A percentile compares a stretch with the other conserved stretches of the same genome.
Evolutionary conservation across 2,888 invertebrate genomes (phyloP).

Genomic region (Yponomeuta evonymella): DNA sequence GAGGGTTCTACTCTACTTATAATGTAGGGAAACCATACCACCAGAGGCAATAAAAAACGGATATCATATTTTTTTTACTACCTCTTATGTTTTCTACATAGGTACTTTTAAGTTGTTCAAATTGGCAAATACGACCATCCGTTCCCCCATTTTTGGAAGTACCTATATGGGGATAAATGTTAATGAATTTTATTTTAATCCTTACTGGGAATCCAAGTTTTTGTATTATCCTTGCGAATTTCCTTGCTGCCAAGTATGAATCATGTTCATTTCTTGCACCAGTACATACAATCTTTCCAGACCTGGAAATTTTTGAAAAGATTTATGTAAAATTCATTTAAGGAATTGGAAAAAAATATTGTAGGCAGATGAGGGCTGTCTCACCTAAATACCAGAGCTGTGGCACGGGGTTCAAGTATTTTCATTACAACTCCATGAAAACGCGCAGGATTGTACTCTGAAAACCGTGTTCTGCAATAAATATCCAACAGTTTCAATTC

Average conservation of each 20-base stretch:
- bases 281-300: slow-evolving; percentile 89
- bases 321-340: no score
- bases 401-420: slow-evolving; percentile 85
- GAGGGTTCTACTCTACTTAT: no score
- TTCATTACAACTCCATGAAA: slow-evolving; percentile 91
- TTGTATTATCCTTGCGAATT: slow-evolving; percentile 89
- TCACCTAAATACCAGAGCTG: slow-evolving; percentile 79
- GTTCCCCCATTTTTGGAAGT: neutral
- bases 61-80: no score
- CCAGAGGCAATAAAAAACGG: no score
- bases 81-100: no score
- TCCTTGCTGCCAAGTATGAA: slow-evolving; percentile 84
- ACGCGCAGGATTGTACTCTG: slow-evolving; percentile 88
- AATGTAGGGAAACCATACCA: no score
- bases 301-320: slow-evolving; percentile 59
- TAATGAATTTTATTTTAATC: neutral
- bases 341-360: no score
- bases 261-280: slow-evolving; percentile 87
- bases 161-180: no score
- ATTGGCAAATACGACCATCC: no score
- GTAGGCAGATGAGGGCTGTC: neutral
- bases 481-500: slow-evolving; percentile 83
- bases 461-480: slow-evolving; percentile 86
- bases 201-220: slow-evolving; percentile 85
- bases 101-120: no score